Evolutionary conservation across 2,888 invertebrate genomes (phyloP).

Genomic region (Tridacna crocea): DNA sequence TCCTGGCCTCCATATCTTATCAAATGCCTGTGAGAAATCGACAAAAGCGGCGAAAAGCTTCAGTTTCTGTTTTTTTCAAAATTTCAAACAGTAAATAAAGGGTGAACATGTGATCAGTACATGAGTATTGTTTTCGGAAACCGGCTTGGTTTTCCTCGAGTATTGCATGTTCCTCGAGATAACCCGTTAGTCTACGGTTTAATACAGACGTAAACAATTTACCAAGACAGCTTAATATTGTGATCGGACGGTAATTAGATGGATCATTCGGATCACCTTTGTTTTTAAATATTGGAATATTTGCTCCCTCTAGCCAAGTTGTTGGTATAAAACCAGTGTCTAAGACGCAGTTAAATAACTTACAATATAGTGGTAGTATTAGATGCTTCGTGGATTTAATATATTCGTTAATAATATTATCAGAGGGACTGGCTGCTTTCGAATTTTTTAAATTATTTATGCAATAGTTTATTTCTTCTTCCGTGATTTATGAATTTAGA

Average conservation of each 20-base stretch:
- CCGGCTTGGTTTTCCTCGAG: neutral
- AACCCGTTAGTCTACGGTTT: neutral
- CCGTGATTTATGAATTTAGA: conserved; percentile 11
- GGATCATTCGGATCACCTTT: neutral
- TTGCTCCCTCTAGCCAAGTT: neutral
- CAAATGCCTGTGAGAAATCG: too few species aligned
- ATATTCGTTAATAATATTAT: conserved; percentile 17
- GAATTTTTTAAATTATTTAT: conserved; percentile 1
- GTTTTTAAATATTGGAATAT: neutral
- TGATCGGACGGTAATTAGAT: neutral
- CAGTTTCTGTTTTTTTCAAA: neutral
- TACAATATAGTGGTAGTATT: neutral
- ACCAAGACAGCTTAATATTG: neutral
- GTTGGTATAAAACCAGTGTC: neutral
- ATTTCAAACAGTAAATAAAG: neutral
- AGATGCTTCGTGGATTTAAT: conserved; percentile 10
- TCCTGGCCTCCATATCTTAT: too few species aligned
- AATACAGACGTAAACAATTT: neutral
- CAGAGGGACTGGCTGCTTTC: neutral
- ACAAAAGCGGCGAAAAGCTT: neutral
- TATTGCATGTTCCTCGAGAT: neutral
- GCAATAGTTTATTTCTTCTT: conserved; percentile 2
- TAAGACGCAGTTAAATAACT: neutral
- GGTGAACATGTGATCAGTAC: neutral
- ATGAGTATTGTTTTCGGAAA: neutral